Evolutionary conservation across 2,113 vertebrate genomes (phyloP).

Genomic region (Chlamydotis undulata): DNA sequence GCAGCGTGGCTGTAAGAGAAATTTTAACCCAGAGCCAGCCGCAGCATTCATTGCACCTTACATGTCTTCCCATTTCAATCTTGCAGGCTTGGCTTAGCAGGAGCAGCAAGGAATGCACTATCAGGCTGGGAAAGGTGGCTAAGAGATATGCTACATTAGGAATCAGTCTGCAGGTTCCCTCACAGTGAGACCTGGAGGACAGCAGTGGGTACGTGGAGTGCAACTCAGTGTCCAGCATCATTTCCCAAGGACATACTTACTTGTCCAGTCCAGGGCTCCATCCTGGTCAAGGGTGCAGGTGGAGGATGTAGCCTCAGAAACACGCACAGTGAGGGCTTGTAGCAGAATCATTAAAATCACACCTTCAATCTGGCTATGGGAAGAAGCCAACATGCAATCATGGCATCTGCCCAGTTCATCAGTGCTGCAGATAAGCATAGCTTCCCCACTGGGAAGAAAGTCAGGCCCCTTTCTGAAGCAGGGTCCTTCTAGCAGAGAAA

Average conservation of each 20-base stretch:
- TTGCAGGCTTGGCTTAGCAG: not conserved
- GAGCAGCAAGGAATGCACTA: not conserved
- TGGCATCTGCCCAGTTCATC: not conserved
- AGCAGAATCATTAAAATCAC: conserved; percentile 82
- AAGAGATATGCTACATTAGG: not conserved
- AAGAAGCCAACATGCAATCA: not conserved
- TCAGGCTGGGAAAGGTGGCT: not conserved
- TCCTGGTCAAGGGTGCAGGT: conserved; percentile 74
- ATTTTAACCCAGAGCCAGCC: not conserved
- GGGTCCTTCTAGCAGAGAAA: not conserved
- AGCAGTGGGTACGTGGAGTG: fast-evolving
- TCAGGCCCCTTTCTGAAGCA: not conserved
- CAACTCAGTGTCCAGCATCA: fast-evolving
- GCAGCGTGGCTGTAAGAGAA: not conserved
- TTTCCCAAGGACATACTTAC: conserved; percentile 66
- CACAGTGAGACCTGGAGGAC: not conserved
- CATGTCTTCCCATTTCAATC: not conserved
- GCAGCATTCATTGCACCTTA: not conserved
- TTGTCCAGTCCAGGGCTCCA: conserved; percentile 83
- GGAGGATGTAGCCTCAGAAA: conserved; percentile 69
- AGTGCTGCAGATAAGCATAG: not conserved
- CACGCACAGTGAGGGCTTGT: conserved; percentile 71
- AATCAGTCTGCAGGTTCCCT: not conserved
- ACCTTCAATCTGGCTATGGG: conserved; percentile 85
- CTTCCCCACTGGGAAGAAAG: not conserved